Conservation (phyloP, 2,797 vertebrate genomes). For the Myotis findleyi region DNA sequence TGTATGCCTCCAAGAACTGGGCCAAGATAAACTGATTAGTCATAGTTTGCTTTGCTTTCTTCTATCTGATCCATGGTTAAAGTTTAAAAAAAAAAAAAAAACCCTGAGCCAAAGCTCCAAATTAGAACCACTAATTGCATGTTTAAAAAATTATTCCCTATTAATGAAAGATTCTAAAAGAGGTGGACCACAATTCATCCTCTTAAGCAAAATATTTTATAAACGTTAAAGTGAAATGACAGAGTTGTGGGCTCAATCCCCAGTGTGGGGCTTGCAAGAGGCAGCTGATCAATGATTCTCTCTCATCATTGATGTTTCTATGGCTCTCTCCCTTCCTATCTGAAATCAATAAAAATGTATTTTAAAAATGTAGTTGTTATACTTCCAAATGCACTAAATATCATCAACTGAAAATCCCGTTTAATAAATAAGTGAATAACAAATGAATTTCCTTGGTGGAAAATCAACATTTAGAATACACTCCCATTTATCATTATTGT, state of each 20-base stretch:
- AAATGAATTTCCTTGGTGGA: constrained; percentile 34
- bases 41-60: constrained; percentile 25
- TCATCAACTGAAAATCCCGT: neutral
- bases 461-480: constrained; percentile 51
- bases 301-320: too few species aligned
- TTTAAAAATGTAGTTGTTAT: neutral
- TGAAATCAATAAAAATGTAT: neutral
- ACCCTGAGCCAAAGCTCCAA: neutral
- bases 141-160: constrained; percentile 19
- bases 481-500: neutral
- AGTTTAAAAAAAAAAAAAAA: neutral
- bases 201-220: constrained; percentile 41
- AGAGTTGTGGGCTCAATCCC: too few species aligned
- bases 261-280: too few species aligned
- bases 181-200: neutral
- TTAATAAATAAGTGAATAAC: neutral
- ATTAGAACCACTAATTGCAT: neutral
- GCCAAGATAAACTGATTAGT: neutral
- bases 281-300: too few species aligned
- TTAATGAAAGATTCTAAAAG: constrained; percentile 12
- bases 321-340: too few species aligned
- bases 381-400: neutral
- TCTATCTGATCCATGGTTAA: neutral
- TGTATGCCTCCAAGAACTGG: neutral
- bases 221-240: constrained; percentile 46